A percentile compares a stretch with the other conserved stretches of the same genome.
These are phyloP conservation scores for Salvelinus fontinalis DNA, from an alignment of 2,113 vertebrate species.

Conservation along the genomic window DNA sequence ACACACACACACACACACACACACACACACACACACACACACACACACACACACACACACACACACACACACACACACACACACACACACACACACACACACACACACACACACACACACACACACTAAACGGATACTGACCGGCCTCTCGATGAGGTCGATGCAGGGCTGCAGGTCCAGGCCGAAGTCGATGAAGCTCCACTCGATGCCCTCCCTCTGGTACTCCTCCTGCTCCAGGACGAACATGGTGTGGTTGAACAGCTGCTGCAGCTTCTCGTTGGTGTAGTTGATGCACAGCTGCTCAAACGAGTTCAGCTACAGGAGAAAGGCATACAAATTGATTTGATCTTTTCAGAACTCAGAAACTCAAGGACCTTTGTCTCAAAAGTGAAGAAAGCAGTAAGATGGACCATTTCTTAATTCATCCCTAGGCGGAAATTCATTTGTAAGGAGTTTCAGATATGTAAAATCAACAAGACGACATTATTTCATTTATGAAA, in stretches of 20 bases:
- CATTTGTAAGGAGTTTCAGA: no score
- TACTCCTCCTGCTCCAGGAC: conserved; percentile 98
- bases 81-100: background rate
- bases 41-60: background rate
- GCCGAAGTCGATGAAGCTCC: conserved; percentile 99
- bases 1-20: background rate
- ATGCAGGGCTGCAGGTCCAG: conserved; percentile 97
- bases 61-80: background rate
- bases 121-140: conserved; percentile 61
- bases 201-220: conserved; percentile 96
- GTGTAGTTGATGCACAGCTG: conserved; percentile 99
- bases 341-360: background rate
- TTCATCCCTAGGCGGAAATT: no score
- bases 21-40: background rate
- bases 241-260: conserved; percentile 99
- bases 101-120: background rate
- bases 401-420: no score
- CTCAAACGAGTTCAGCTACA: conserved; percentile 96
- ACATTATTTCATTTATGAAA: no score
- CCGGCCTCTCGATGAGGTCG: conserved; percentile 92
- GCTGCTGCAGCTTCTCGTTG: conserved; percentile 97
- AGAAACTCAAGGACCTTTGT: background rate
- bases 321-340: conserved; percentile 9
- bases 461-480: no score
- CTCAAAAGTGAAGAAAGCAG: background rate